Evolutionary conservation across 2,797 vertebrate species (phyloP).

Genomic region (Myotis myotis): DNA sequence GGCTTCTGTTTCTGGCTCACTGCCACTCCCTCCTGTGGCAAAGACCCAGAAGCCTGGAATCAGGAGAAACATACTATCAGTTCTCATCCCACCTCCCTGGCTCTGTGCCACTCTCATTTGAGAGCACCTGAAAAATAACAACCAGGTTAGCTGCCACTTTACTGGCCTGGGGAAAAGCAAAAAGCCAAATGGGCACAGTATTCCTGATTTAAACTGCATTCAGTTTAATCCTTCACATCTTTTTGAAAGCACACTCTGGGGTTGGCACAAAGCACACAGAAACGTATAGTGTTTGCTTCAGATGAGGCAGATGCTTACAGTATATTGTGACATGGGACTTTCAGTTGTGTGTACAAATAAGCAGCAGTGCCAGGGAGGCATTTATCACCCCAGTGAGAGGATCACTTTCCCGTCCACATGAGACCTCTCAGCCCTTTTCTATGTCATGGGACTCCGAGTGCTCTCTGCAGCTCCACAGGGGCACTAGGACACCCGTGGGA

Average conservation of each 20-base stretch:
- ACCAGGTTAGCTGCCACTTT: slow-evolving; percentile 38
- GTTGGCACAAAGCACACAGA: background rate
- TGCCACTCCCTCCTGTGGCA: slow-evolving; percentile 11
- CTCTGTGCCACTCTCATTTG: slow-evolving; percentile 8
- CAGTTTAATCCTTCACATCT: background rate
- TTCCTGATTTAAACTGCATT: slow-evolving; percentile 24
- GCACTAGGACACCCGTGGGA: background rate
- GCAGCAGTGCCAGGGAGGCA: background rate
- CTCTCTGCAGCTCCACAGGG: background rate
- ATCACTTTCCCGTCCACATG: background rate
- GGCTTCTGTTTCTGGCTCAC: slow-evolving; percentile 36
- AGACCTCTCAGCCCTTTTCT: background rate
- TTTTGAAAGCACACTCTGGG: background rate
- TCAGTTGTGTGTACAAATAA: background rate
- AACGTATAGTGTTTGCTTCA: background rate
- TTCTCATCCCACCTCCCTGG: slow-evolving; percentile 9
- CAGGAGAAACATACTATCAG: background rate
- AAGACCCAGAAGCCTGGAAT: slow-evolving; percentile 32
- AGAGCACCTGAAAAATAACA: slow-evolving; percentile 55
- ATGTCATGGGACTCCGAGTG: background rate
- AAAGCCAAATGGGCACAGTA: slow-evolving; percentile 18
- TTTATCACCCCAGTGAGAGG: background rate
- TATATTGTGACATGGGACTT: background rate
- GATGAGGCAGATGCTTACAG: background rate
- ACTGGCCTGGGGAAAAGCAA: slow-evolving; percentile 20